phyloP scores from a whole-genome alignment of 2,888 invertebrate species.

The Carpatolechia fugitivella region DNA sequence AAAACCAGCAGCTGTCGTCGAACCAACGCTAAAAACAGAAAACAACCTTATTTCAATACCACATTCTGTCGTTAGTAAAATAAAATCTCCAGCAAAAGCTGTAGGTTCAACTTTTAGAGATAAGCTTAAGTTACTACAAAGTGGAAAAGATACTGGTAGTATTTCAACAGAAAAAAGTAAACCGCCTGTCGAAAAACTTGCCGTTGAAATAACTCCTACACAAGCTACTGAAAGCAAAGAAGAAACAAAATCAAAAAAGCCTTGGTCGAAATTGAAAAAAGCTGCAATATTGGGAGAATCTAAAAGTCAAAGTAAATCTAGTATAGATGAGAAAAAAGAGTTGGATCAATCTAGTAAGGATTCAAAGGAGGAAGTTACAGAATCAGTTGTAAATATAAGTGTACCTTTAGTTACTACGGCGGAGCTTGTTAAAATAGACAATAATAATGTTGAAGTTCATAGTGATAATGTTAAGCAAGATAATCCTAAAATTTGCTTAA shows the following conservation, averaged over 20 bases:
- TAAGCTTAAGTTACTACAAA: slow-evolving; percentile 70
- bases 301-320: slow-evolving; percentile 62
- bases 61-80: slow-evolving; percentile 74
- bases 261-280: slow-evolving; percentile 89
- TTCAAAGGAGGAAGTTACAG: slow-evolving; percentile 35
- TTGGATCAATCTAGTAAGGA: slow-evolving; percentile 40
- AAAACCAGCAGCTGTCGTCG: slow-evolving; percentile 67
- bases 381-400: slow-evolving; percentile 53
- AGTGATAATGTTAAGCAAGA: slow-evolving; percentile 58
- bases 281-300: slow-evolving; percentile 81
- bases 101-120: slow-evolving; percentile 72
- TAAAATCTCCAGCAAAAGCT: slow-evolving; percentile 73
- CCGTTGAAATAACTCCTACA: slow-evolving; percentile 53
- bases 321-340: slow-evolving; percentile 55
- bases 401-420: slow-evolving; percentile 64
- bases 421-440: slow-evolving; percentile 74
- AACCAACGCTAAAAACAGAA: slow-evolving; percentile 70
- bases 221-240: slow-evolving; percentile 51
- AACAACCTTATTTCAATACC: slow-evolving; percentile 71
- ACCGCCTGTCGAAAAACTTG: slow-evolving; percentile 44
- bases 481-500: slow-evolving; percentile 65
- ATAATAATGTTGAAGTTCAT: slow-evolving; percentile 63
- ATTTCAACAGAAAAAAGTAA: slow-evolving; percentile 51
- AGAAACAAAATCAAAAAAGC: slow-evolving; percentile 75
- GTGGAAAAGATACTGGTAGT: slow-evolving; percentile 52